Percentiles rank a stretch among this genome's conserved stretches.
These are phyloP conservation scores for Hucho hucho DNA, from an alignment of 2,113 vertebrate species.

Conservation along the genomic window DNA sequence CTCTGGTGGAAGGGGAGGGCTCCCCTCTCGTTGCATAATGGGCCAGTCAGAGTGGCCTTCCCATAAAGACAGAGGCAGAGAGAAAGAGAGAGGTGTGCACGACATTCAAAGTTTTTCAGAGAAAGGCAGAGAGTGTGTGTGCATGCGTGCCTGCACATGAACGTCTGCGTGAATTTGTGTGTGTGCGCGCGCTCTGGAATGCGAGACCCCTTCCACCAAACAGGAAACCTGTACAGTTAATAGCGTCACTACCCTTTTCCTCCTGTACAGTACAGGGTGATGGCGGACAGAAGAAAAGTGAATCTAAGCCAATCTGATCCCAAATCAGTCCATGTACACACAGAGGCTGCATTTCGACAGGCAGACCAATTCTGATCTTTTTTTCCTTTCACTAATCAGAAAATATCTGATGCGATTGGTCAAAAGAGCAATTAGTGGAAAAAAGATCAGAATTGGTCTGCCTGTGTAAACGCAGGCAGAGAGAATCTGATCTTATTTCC, in stretches of 20 bases:
- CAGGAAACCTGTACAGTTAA: slow-evolving; percentile 68
- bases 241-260: slow-evolving; percentile 58
- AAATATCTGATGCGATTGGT: no score
- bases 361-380: no score
- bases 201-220: slow-evolving; percentile 51
- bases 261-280: slow-evolving; percentile 31
- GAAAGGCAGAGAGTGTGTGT: slow-evolving; percentile 23
- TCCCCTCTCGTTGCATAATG: neutral
- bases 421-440: no score
- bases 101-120: slow-evolving; percentile 10
- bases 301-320: slow-evolving; percentile 26
- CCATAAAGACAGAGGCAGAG: slow-evolving; percentile 51
- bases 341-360: no score
- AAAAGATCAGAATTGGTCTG: no score
- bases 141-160: slow-evolving; percentile 43
- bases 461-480: no score
- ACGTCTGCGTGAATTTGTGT: slow-evolving; percentile 3
- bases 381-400: no score
- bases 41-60: slow-evolving; percentile 66
- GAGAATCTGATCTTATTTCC: no score
- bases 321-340: no score
- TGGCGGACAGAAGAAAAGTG: slow-evolving; percentile 28
- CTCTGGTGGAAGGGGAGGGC: neutral
- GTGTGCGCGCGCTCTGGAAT: slow-evolving; percentile 55
- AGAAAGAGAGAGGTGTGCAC: slow-evolving; percentile 43